phyloP scores from a whole-genome alignment of 2,888 invertebrate species.

The Sepiola atlantica region DNA sequence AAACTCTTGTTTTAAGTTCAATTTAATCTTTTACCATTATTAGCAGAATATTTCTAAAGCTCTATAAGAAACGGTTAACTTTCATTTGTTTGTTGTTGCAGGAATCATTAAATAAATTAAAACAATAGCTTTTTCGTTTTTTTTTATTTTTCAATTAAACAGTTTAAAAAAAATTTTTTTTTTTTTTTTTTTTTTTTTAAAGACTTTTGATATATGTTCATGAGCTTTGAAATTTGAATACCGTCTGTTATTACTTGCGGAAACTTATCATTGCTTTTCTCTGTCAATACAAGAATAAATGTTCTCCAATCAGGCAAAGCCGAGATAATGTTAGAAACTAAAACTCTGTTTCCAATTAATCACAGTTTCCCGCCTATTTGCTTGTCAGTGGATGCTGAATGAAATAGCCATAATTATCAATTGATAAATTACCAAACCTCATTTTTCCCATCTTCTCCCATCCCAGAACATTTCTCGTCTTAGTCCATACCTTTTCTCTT shows the following conservation, averaged over 20 bases:
- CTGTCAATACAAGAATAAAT: constrained; percentile 8
- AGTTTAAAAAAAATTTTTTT: background rate
- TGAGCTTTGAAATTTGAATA: constrained; percentile 14
- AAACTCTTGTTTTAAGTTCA: background rate
- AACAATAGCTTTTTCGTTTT: background rate
- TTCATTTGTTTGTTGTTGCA: background rate
- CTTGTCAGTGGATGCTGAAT: constrained; percentile 32
- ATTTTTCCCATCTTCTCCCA: background rate
- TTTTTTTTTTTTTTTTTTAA: too few relatives aligned
- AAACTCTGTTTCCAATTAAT: constrained; percentile 19
- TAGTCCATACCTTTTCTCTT: background rate
- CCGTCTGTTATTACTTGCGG: background rate
- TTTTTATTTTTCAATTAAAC: background rate
- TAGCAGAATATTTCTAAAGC: background rate
- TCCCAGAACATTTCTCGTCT: background rate
- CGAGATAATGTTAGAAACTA: background rate
- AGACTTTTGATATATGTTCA: background rate
- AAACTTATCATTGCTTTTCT: constrained; percentile 32
- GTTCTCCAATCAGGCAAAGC: background rate
- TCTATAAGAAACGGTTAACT: background rate
- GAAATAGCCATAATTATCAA: background rate
- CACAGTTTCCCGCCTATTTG: constrained; percentile 5
- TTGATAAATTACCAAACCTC: background rate
- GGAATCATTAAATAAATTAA: background rate
- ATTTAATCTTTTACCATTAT: constrained; percentile 14